Base-by-base conservation (phyloP, 92 coral and sea anemone genomes). In the Desmophyllum pertusum region DNA sequence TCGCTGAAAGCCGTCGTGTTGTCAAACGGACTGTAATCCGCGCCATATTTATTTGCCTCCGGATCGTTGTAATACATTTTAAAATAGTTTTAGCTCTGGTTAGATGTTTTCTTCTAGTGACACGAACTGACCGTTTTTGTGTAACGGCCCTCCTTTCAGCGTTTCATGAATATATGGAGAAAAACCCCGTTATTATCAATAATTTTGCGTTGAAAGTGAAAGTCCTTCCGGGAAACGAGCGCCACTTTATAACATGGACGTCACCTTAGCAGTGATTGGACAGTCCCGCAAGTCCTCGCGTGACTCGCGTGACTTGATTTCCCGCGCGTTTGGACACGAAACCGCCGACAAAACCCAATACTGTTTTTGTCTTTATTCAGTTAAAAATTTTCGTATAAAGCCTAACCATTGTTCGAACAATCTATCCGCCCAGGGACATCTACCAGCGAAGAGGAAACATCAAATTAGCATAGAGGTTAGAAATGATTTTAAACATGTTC, bases 1-100 rank as follows among this genome's bases (percentile, higher is more conserved):
- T 96, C 98, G 46, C 88, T 92, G 70, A 96, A 96, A 9, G 95
- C 90, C 89, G 89, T 95, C 74, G 98, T 91, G 42, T 88, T 91
- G 68, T 93, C 97, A 39, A 84, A 87, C 30, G 77, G 88, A 36
- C 76, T 77, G 50, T 88, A 90, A 8, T 84, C 77, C 15, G 83
- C 75, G 95, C 94, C 96, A 85, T 90, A 88, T 84, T 90, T 88
- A 71, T 90, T 91, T 19, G 93, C 88, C 41, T 85, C 86, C 19
- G 79, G 30, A 17, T 85, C 84, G 67, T 53, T 35, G 36, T 52
- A 31, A 43, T 78, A 40, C 84, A 85, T 79, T 38, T 67, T 79
- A 36, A 70, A 40, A 37, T 45, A 10, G 19, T 36, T 37, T n/a
- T 50, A 13, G 36, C 30, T 25, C 67, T 46, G 3, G 38, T 36